Evolutionary conservation across 2,113 vertebrate genomes (phyloP), one percentile per base, ranked within the genome.

Genomic region (Chroicocephalus ridibundus): DNA sequence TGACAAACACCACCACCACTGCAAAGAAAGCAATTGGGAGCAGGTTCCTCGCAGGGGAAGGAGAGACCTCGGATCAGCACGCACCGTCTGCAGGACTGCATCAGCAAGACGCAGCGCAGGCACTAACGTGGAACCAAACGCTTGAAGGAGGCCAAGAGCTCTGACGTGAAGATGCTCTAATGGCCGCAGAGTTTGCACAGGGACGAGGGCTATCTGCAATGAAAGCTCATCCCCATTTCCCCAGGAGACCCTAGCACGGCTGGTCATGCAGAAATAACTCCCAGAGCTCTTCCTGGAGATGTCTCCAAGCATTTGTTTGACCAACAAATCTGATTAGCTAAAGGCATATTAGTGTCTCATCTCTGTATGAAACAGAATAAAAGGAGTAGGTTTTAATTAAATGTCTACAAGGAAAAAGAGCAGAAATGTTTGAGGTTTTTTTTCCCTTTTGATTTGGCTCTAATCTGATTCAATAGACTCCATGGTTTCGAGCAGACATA

Each of bases 281-380:
- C 62, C 83, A 84, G 72, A 94, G 61, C 74, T 91, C 77, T 92
- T 92, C 66, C 86, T 82, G 52, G 42, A 89, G 70, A 96, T 79
- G 93, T 69, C 89, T 94, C 66, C 77, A 65, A 64, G 86, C 91
- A 82, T 69, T 94, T 82, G 29, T 65, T 87, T 87, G 92, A 61
- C 74, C 77, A 92, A 89, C 19, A 89, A 79, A 96, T 95, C 83
- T 87, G 57, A 92, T 96, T 76, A 96, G 70, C 94, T 89, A 76
- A 82, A 82, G 84, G 77, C 94, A 70, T 36, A 69, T 92, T 87
- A 94, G 47, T 34, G 80, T 55, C 78, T 83, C 82, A 66, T 74
- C 83, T 84, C 83, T 66, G 70, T 51, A 87, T 3, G 40, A 89
- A 91, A 79, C 52, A 79, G 55, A 88, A 92, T 61, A 85, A 82